Evolutionary conservation across 2,797 vertebrate species (phyloP).

Genomic region (Podargus strigoides): DNA sequence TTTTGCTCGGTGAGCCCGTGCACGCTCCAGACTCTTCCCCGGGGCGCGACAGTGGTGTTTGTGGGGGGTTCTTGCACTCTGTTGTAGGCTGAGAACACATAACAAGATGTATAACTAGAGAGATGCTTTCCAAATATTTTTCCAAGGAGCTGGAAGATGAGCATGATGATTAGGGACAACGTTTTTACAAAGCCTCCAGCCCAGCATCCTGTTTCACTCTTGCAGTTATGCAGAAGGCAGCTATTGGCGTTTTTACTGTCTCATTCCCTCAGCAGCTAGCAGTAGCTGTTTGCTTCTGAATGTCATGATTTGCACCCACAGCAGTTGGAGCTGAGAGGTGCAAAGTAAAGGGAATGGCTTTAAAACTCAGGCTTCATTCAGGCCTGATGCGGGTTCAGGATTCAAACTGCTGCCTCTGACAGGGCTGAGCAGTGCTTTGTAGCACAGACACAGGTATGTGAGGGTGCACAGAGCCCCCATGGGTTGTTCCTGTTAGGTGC

Average conservation of each 20-base stretch:
- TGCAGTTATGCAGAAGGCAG: neutral
- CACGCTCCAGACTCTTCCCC: neutral
- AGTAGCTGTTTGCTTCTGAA: neutral
- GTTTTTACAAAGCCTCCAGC: neutral
- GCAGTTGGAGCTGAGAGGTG: neutral
- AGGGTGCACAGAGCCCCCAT: neutral
- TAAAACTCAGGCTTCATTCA: neutral
- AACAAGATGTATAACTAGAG: neutral
- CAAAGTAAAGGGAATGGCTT: neutral
- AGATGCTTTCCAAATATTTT: slow-evolving; percentile 14
- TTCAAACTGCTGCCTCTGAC: neutral
- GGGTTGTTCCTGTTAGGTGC: neutral
- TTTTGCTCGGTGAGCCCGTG: slow-evolving; percentile 34
- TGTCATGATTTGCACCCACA: neutral
- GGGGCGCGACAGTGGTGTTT: neutral
- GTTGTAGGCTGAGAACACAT: neutral
- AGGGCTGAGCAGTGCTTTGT: neutral
- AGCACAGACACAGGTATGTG: rapidly evolving
- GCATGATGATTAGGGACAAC: neutral
- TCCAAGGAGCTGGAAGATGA: neutral
- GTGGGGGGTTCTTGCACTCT: neutral
- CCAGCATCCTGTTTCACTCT: neutral
- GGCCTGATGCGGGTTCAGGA: neutral
- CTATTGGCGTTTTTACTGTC: neutral
- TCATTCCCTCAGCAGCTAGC: neutral